These are phyloP conservation scores for Tenthredo amoena DNA, from an alignment of 2,888 invertebrate genomes.

Conservation along the genomic window DNA sequence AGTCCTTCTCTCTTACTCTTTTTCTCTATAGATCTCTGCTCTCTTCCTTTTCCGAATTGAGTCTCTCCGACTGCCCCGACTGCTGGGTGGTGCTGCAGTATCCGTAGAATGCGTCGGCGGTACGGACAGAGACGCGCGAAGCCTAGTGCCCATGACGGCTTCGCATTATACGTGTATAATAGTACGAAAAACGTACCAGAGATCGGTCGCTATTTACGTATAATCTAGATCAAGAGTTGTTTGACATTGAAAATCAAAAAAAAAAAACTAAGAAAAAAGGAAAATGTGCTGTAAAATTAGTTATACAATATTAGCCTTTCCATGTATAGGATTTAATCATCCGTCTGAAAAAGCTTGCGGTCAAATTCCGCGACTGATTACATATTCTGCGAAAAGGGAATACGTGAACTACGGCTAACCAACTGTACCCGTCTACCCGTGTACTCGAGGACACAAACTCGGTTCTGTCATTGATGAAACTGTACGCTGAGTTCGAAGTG, in stretches of 20 bases:
- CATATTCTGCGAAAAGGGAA: not conserved
- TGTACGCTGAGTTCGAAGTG: not conserved
- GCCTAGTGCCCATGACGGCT: not conserved
- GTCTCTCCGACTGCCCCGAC: not conserved
- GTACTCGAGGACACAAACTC: not conserved
- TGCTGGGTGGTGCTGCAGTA: constrained; percentile 31
- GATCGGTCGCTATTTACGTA: not conserved
- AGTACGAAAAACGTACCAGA: not conserved
- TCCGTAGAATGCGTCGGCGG: constrained; percentile 51
- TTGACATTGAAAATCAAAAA: not conserved
- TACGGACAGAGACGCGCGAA: constrained; percentile 14
- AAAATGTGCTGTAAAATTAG: not conserved
- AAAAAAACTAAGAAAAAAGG: not conserved
- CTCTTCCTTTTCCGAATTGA: constrained; percentile 14
- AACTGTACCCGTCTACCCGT: not conserved
- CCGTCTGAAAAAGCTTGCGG: not conserved
- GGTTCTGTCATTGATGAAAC: not conserved
- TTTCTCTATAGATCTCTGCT: not conserved
- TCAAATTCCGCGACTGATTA: not conserved
- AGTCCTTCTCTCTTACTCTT: constrained; percentile 33
- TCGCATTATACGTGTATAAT: not conserved
- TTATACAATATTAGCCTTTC: not conserved
- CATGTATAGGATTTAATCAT: not conserved
- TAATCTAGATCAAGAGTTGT: not conserved
- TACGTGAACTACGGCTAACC: not conserved